Base-by-base conservation (phyloP, 1,140 invertebrate species). In the Trissolcus basalis region DNA sequence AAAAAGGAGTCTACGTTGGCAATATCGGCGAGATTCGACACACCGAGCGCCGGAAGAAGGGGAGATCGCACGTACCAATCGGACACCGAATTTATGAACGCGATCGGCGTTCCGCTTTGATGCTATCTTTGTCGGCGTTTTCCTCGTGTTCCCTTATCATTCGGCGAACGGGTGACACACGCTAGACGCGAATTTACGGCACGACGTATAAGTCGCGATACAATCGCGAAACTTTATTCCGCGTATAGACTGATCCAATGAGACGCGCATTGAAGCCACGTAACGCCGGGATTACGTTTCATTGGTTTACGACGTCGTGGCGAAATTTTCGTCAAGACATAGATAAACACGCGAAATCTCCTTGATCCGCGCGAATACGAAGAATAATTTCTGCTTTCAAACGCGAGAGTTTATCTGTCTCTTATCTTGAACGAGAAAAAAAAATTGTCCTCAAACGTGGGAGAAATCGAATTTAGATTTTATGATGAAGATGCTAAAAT, bases 121-220 rank as follows among this genome's bases (percentile, higher is more conserved):
- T 76, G 65, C 74, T 78, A 79, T 79, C 77, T 82, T 70, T 75
- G 76, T 76, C 75, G 79, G 70, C 60, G 71, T 69, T 69, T 74
- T 54, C 45, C 33, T 50, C 19, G 43, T 13, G 35, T 36, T 69
- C 48, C 49, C 55, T 78, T 63, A 67, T 68, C 63, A 35, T 63
- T 5, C 56, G 41, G 47, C 47, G 32, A 59, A 55, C 43, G 45
- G 41, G 53, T 59, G 56, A 58, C 63, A 71, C 63, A 71, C 63
- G 53, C 33, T 16, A 56, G 50, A 69, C 56, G 33, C 56, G 67
- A 61, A 55, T 61, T 61, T 48, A 69, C 56, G 43, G 35, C 32
- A 50, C 43, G 51, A 61, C 51, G 67, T 70, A 27, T 27, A 61
- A 63, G 50, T 55, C 45, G 44, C 58, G 67, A 70, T 70, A 56